Evolutionary conservation across 2,797 vertebrate species (phyloP), one percentile per base, ranked within the genome.

Genomic region (Iguana delicatissima): DNA sequence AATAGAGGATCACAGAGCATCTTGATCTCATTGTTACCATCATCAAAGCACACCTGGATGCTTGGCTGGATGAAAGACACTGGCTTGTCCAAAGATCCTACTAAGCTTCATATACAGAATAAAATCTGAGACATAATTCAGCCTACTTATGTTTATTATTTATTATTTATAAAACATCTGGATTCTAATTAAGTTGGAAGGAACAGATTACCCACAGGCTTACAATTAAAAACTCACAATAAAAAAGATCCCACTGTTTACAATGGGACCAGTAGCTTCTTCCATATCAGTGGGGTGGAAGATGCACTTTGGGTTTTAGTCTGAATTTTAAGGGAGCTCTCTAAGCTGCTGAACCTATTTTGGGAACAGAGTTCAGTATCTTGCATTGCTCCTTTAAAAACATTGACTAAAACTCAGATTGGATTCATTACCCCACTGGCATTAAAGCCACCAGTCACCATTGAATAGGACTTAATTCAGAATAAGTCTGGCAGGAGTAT

Each of bases 81-180:
- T 32, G 73, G 13, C 22, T 57, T 79, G 55, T 13, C 72, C 74
- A 79, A 59, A 14, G 57, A 16, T 79, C 55, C 85, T 29, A 50
- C n/a, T 50, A 42, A 50, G 29, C 38, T 86, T 72, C 85, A 86
- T 29, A 52, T 4, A 76, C 18, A 24, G 2, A 18, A 42, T 86
- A 12, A 57, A 74, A 86, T 86, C 84, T 74, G 52, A 26, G 57
- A 46, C 10, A n/a, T 46, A n/a, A 55, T n/a, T 3, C 35, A 46
- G 57, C 42, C 18, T 14, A n/a, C 8, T 35, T 80, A 87, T 87
- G 84, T 8, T 52, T 64, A 67, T 24, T 80, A 42, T 80, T 46
- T 87, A 64, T 87, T n/a, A 87, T 80, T 80, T 67, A 67, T 80
- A 62, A 64, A 64, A 9, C 24, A 46, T 59, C 72, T 29, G 57